Conservation (phyloP, 2,113 vertebrate genomes). For the Tachysurus fulvidraco region DNA sequence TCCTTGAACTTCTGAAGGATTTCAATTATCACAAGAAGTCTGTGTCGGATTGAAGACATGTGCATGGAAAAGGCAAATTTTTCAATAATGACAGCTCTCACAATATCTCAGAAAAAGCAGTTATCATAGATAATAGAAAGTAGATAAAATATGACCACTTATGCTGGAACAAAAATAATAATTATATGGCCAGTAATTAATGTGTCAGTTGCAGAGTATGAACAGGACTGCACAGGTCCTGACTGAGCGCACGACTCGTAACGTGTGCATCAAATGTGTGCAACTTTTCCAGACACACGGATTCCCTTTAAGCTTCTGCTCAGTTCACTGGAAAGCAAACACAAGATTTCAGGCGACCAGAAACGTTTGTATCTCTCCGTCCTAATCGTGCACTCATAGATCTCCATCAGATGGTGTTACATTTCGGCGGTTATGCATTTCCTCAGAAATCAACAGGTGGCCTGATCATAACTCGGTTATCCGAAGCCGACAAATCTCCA, state of each 20-base stretch:
- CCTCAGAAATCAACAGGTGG: conserved; percentile 30
- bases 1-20: neutral
- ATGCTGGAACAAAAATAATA: conserved; percentile 1
- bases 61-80: conserved; percentile 1
- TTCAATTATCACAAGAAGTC: neutral
- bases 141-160: neutral
- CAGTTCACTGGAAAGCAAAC: conserved; percentile 2
- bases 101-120: conserved; percentile 6
- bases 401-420: neutral
- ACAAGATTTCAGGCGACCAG: neutral
- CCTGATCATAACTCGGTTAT: conserved; percentile 11
- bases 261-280: conserved; percentile 29
- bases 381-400: neutral
- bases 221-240: conserved; percentile 50
- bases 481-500: conserved; percentile 16
- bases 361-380: neutral
- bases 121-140: neutral
- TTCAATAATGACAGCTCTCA: neutral
- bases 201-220: conserved; percentile 59
- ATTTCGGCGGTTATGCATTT: conserved; percentile 1
- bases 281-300: neutral
- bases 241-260: conserved; percentile 36
- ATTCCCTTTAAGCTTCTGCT: neutral
- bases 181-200: conserved; percentile 29
- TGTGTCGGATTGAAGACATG: conserved; percentile 4